Conservation (phyloP, 2,888 invertebrate genomes). For the Lissonota sp. region DNA sequence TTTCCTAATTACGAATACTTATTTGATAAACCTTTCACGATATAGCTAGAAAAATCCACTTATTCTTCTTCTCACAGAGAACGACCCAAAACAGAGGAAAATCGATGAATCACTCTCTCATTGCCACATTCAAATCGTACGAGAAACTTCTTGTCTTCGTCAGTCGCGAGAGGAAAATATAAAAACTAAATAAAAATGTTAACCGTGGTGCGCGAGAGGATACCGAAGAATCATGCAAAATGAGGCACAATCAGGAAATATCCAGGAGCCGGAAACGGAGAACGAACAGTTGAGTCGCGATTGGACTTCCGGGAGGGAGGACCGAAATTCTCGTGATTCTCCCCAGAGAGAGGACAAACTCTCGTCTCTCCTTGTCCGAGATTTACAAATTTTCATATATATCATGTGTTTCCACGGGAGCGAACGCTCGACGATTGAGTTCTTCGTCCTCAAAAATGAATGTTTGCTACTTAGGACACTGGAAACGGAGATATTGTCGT, state of each 20-base stretch:
- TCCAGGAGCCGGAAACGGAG: slow-evolving; percentile 28
- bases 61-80: no score
- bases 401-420: slow-evolving; percentile 6
- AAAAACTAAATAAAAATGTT: slow-evolving; percentile 7
- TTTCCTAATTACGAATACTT: not conserved
- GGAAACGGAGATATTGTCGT: slow-evolving; percentile 46
- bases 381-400: slow-evolving; percentile 12
- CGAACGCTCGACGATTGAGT: slow-evolving; percentile 16
- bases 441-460: slow-evolving; percentile 29
- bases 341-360: slow-evolving; percentile 22
- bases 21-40: no score
- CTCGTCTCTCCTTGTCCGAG: slow-evolving; percentile 34
- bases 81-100: slow-evolving; percentile 9
- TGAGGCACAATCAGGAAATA: slow-evolving; percentile 22
- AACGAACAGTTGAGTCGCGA: slow-evolving; percentile 62
- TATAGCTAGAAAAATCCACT: no score
- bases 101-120: not conserved
- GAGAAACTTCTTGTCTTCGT: not conserved
- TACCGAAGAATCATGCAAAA: slow-evolving; percentile 33
- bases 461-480: slow-evolving; percentile 41
- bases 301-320: slow-evolving; percentile 57
- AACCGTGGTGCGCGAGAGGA: not conserved
- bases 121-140: slow-evolving; percentile 10
- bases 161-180: not conserved
- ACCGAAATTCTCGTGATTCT: slow-evolving; percentile 19